These are phyloP conservation scores for Corythoichthys intestinalis DNA, from an alignment of 2,113 vertebrate genomes.

Conservation along the genomic window DNA sequence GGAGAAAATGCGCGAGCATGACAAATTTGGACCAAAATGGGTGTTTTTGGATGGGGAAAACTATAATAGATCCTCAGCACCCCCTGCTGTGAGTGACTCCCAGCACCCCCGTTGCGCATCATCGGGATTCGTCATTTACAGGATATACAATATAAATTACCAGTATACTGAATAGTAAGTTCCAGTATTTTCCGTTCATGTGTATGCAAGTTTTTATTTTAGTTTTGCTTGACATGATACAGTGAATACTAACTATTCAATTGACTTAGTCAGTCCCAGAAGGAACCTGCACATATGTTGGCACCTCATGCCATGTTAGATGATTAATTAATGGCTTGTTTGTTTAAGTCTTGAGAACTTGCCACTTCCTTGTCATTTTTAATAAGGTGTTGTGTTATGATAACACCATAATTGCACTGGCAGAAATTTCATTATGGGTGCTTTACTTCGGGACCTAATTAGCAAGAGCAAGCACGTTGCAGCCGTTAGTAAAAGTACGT, in stretches of 20 bases:
- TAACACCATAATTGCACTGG: conserved; percentile 32
- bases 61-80: too few species aligned
- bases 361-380: conserved; percentile 19
- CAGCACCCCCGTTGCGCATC: too few species aligned
- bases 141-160: too few species aligned
- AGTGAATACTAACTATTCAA: not conserved
- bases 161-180: too few species aligned
- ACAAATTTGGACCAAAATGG: too few species aligned
- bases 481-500: conserved; percentile 42
- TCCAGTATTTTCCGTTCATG: too few species aligned
- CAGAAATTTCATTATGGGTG: conserved; percentile 37
- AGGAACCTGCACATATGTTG: conserved; percentile 5
- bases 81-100: too few species aligned
- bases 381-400: conserved; percentile 31
- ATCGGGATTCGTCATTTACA: too few species aligned
- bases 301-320: conserved; percentile 2
- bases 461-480: conserved; percentile 49
- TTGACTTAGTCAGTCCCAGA: conserved; percentile 4
- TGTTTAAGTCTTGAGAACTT: not conserved
- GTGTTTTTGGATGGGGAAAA: too few species aligned
- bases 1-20: too few species aligned
- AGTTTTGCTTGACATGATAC: not conserved
- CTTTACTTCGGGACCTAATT: conserved; percentile 62
- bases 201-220: not conserved
- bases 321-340: conserved; percentile 9